phyloP scores from a whole-genome alignment of 2,797 vertebrate species.

The Corythornis leucogaster region DNA sequence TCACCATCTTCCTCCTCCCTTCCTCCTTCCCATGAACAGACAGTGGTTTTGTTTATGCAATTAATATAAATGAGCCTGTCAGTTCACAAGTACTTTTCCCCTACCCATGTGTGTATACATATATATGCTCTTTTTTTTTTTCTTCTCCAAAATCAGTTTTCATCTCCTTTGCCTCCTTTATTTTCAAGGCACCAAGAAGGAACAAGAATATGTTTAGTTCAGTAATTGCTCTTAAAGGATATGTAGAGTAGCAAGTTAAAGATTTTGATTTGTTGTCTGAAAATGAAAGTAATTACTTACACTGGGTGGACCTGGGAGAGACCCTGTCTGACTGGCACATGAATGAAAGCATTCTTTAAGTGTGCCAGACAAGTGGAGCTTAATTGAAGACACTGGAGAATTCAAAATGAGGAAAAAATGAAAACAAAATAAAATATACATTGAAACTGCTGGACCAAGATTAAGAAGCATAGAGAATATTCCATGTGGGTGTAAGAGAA shows the following conservation, averaged over 20 bases:
- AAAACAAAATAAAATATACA: constrained; percentile 46
- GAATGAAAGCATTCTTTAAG: neutral
- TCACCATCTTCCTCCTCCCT: neutral
- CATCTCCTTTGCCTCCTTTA: neutral
- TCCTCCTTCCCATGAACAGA: neutral
- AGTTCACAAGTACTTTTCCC: neutral
- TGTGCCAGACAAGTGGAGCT: neutral
- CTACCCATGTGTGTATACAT: neutral
- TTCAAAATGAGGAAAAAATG: constrained; percentile 10
- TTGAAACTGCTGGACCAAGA: neutral
- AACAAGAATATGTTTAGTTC: neutral
- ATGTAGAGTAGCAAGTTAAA: neutral
- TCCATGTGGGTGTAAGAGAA: neutral
- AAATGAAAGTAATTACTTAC: constrained; percentile 2
- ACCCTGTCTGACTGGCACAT: neutral
- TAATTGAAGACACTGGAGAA: neutral
- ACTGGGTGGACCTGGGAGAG: neutral
- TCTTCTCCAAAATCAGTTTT: neutral
- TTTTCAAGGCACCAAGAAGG: neutral
- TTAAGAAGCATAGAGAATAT: neutral
- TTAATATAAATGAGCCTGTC: neutral
- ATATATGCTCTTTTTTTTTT: neutral
- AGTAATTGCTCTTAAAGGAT: constrained; percentile 16
- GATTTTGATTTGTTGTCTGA: neutral
- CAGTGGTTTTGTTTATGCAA: neutral